These are phyloP conservation scores for Brachionus asplanchnoidis DNA, from an alignment of 1,140 invertebrate genomes.

Conservation along the genomic window DNA sequence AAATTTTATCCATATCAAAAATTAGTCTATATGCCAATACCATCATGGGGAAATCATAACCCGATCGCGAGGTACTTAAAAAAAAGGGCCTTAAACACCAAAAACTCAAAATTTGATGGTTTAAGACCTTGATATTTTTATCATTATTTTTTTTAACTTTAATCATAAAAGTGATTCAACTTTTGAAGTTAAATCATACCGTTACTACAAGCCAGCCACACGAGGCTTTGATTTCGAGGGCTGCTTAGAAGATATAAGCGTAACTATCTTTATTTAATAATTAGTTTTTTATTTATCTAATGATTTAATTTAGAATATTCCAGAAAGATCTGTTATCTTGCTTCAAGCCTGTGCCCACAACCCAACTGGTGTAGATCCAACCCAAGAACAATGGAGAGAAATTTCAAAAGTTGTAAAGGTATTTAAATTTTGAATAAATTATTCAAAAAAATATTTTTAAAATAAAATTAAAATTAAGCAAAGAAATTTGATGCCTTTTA, in stretches of 20 bases:
- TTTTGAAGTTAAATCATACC: constrained; percentile 79
- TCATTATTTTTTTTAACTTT: neutral
- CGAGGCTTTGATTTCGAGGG: constrained; percentile 91
- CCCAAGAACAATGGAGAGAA: constrained; percentile 79
- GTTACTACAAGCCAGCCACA: constrained; percentile 90
- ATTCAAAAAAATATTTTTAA: neutral
- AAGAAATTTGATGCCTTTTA: constrained; percentile 84
- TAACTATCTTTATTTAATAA: constrained; percentile 59
- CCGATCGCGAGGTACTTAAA: constrained; percentile 75
- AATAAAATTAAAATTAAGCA: constrained; percentile 45
- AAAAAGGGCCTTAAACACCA: neutral
- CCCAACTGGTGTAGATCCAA: constrained; percentile 82
- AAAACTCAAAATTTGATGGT: neutral
- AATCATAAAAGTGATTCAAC: constrained; percentile 65
- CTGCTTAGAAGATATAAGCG: constrained; percentile 79
- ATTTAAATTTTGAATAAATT: constrained; percentile 45
- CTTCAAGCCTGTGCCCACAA: constrained; percentile 98
- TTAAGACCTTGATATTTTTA: neutral
- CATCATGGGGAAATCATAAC: constrained; percentile 95
- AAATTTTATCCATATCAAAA: constrained; percentile 77
- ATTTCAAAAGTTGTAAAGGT: constrained; percentile 74
- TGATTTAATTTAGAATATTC: constrained; percentile 69
- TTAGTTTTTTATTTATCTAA: neutral
- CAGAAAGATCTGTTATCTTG: constrained; percentile 82
- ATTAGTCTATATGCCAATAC: constrained; percentile 83